These are phyloP conservation scores for Xylota sylvarum DNA, from an alignment of 2,888 invertebrate species.

Conservation along the genomic window DNA sequence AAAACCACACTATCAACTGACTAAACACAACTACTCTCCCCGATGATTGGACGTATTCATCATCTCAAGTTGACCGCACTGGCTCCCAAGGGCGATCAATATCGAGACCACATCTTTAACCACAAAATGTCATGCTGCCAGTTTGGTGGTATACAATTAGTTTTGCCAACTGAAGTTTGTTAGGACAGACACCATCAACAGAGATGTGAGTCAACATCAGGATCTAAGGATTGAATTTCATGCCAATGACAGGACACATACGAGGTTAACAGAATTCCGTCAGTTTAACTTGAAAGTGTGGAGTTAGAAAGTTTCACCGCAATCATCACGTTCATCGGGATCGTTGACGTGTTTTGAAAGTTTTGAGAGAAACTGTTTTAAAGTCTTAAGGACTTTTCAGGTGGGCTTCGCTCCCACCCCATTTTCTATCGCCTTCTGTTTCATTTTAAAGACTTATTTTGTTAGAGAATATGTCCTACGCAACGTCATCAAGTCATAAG, in stretches of 20 bases:
- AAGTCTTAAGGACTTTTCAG: background rate
- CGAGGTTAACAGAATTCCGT: too few relatives aligned
- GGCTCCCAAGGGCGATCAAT: background rate
- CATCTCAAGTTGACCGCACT: background rate
- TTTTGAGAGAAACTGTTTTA: too few relatives aligned
- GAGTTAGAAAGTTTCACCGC: background rate
- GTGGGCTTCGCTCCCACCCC: too few relatives aligned
- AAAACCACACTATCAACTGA: background rate
- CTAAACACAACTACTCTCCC: background rate
- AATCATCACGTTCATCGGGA: background rate
- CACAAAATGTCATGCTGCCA: background rate
- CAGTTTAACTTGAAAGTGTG: too few relatives aligned
- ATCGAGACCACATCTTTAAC: slow-evolving; percentile 1
- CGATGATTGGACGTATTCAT: background rate
- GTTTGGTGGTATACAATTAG: background rate
- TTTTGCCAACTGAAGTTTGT: background rate
- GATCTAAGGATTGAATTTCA: background rate
- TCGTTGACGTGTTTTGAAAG: background rate
- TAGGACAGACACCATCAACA: background rate
- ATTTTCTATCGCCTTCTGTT: too few relatives aligned
- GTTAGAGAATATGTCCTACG: too few relatives aligned
- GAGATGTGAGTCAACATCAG: background rate
- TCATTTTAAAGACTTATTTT: too few relatives aligned
- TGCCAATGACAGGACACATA: too few relatives aligned
- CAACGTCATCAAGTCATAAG: background rate